A percentile compares a stretch with the other conserved stretches of the same genome.
Evolutionary conservation across 2,888 invertebrate species (phyloP).

Genomic region (Acanthosepion esculentum): DNA sequence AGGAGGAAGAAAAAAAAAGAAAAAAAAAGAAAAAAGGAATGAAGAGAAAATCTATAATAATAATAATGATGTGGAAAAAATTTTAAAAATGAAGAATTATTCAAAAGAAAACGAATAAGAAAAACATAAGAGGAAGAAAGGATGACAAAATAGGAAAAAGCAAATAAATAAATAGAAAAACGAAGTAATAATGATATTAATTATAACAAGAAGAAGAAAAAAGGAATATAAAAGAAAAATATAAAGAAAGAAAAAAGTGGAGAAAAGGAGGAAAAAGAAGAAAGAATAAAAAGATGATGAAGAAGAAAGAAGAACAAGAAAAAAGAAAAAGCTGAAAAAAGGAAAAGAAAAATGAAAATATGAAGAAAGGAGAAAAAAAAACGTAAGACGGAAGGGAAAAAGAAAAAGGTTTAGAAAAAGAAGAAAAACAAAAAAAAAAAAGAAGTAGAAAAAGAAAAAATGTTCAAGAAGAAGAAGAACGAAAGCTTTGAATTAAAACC

Average conservation of each 20-base stretch:
- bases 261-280: not conserved
- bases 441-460: not conserved
- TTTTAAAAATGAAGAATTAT: no score
- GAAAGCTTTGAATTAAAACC: not conserved
- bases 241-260: not conserved
- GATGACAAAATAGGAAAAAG: no score
- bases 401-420: not conserved
- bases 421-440: not conserved
- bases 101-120: no score
- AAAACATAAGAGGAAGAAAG: no score
- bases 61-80: no score
- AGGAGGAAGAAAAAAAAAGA: no score
- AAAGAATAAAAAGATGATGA: not conserved
- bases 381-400: not conserved
- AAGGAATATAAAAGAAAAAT: not conserved
- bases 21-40: not conserved
- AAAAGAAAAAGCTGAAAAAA: not conserved
- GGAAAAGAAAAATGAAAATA: not conserved
- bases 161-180: no score
- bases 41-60: not conserved
- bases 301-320: no score
- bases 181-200: not conserved
- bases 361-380: not conserved
- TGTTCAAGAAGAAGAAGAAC: not conserved
- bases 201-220: constrained; percentile 33